Conservation (phyloP, 2,888 invertebrate genomes). For the Alitta virens region DNA sequence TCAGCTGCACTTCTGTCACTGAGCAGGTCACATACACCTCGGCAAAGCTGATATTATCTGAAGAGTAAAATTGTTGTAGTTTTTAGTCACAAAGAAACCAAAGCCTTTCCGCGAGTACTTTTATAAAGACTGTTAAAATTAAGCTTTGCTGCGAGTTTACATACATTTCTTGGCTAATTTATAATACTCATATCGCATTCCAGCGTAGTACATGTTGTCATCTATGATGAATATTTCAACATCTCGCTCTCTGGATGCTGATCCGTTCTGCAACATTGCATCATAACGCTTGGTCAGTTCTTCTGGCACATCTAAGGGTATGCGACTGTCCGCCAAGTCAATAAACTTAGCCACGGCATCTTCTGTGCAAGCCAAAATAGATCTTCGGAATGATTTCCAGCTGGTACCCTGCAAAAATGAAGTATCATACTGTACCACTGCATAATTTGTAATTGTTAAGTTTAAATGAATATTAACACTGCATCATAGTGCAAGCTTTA, state of each 20-base stretch:
- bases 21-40: conserved; percentile 1
- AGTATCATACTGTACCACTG: neutral
- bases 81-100: no score
- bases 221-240: conserved; percentile 18
- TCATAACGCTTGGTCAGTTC: neutral
- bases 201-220: conserved; percentile 28
- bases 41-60: conserved; percentile 13
- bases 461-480: no score
- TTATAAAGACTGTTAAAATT: neutral
- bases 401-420: conserved; percentile 4
- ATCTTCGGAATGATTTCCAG: conserved; percentile 8
- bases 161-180: conserved; percentile 23
- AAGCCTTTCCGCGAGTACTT: neutral
- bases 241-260: neutral
- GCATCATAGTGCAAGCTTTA: no score
- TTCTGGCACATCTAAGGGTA: neutral
- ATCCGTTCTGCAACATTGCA: neutral
- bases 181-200: conserved; percentile 27
- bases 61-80: neutral
- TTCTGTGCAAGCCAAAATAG: conserved; percentile 7
- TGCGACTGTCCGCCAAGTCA: neutral
- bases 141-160: neutral
- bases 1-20: neutral
- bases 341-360: neutral
- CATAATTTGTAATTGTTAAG: no score